A percentile compares a stretch with the other conserved stretches of the same genome.
Conservation (phyloP, 1,140 invertebrate genomes). For the Cotesia vestalis region DNA sequence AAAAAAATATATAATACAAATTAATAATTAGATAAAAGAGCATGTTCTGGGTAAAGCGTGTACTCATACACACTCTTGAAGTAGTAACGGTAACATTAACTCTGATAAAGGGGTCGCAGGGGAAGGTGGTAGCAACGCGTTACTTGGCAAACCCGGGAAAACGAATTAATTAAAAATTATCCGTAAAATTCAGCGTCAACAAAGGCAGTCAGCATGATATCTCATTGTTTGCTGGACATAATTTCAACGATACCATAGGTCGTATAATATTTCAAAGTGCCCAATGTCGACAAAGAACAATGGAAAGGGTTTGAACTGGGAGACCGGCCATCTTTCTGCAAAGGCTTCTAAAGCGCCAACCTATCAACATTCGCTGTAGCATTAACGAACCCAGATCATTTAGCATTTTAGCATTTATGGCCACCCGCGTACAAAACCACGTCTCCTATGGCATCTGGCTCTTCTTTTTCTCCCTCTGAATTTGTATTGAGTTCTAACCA, state of each 20-base stretch:
- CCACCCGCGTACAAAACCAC: constrained; percentile 40
- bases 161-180: constrained; percentile 49
- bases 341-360: constrained; percentile 45
- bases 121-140: not conserved
- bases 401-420: constrained; percentile 45
- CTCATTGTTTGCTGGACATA: constrained; percentile 48
- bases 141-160: constrained; percentile 27
- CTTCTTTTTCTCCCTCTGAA: constrained; percentile 13
- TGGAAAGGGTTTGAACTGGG: constrained; percentile 28
- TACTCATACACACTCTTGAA: no score
- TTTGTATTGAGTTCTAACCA: not conserved
- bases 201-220: constrained; percentile 43
- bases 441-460: not conserved
- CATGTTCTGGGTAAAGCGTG: no score
- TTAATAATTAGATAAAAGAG: no score
- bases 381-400: constrained; percentile 46
- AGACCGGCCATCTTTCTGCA: constrained; percentile 55
- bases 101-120: not conserved
- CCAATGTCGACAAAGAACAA: constrained; percentile 35
- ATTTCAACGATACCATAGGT: constrained; percentile 48
- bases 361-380: constrained; percentile 47
- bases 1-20: no score
- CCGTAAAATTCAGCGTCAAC: constrained; percentile 45
- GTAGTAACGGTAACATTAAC: no score
- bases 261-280: constrained; percentile 60